A percentile compares a stretch with the other conserved stretches of the same genome.
Evolutionary conservation across 2,113 vertebrate genomes (phyloP).

Genomic region (Podarcis raffonei): DNA sequence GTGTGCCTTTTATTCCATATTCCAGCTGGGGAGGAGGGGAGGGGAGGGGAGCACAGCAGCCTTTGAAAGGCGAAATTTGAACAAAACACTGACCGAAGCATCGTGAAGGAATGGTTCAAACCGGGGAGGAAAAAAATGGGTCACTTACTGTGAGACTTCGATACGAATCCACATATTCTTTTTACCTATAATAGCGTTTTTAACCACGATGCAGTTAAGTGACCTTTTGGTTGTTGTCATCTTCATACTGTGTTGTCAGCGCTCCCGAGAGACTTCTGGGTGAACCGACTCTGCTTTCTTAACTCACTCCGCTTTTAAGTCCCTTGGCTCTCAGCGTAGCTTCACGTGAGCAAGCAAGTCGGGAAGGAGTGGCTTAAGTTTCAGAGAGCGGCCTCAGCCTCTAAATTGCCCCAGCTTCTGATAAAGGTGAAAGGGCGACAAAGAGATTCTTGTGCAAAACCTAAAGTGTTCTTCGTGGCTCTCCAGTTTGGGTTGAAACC

Average conservation of each 20-base stretch:
- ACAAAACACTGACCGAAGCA: slow-evolving; percentile 65
- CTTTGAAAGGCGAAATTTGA: not conserved
- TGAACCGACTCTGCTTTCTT: slow-evolving; percentile 21
- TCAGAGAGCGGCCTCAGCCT: not conserved
- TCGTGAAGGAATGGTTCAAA: slow-evolving; percentile 95
- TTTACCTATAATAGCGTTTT: slow-evolving; percentile 66
- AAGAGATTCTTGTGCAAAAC: not conserved
- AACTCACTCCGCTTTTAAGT: slow-evolving; percentile 34
- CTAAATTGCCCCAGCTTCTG: not conserved
- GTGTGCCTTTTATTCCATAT: slow-evolving; percentile 28
- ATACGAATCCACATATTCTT: slow-evolving; percentile 78
- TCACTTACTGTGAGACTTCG: slow-evolving; percentile 94
- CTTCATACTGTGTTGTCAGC: slow-evolving; percentile 98
- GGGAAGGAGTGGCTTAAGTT: not conserved
- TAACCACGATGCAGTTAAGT: slow-evolving; percentile 89
- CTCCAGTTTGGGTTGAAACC: not conserved
- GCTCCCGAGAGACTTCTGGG: slow-evolving; percentile 18
- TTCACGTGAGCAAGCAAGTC: slow-evolving; percentile 2
- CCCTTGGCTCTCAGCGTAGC: not conserved
- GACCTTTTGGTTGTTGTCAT: slow-evolving; percentile 91
- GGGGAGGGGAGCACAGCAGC: too few species aligned
- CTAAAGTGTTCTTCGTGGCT: slow-evolving; percentile 6
- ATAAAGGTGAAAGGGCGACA: not conserved
- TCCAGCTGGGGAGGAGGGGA: not conserved
- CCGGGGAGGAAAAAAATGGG: slow-evolving; percentile 76